These are phyloP conservation scores for Nomada ruficornis DNA, from an alignment of 2,888 invertebrate species.

Conservation along the genomic window DNA sequence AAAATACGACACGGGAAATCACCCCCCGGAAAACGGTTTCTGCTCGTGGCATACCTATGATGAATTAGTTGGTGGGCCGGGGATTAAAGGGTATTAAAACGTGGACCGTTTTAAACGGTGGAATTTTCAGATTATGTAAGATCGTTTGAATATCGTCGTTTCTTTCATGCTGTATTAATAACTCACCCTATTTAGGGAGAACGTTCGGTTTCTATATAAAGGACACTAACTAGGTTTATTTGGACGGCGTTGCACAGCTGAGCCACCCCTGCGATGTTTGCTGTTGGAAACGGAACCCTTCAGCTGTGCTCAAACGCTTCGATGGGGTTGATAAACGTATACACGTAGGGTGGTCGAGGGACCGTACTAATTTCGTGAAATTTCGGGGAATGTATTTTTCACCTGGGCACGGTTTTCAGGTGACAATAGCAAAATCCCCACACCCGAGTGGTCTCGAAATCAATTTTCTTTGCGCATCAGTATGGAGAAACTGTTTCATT, in stretches of 20 bases:
- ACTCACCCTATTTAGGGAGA: conserved; percentile 10
- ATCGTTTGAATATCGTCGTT: neutral
- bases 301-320: neutral
- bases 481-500: too few relatives aligned
- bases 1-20: conserved; percentile 23
- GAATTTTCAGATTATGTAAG: neutral
- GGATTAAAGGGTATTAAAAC: neutral
- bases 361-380: too few relatives aligned
- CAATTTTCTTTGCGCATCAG: neutral
- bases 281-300: conserved; percentile 15
- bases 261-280: conserved; percentile 6
- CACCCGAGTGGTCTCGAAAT: too few relatives aligned
- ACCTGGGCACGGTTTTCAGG: too few relatives aligned
- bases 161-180: neutral
- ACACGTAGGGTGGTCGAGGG: too few relatives aligned
- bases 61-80: neutral
- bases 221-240: conserved; percentile 8
- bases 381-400: too few relatives aligned
- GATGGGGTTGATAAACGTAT: conserved; percentile 14
- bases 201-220: neutral
- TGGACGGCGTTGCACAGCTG: neutral
- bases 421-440: too few relatives aligned
- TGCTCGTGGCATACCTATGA: too few relatives aligned
- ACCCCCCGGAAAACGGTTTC: too few relatives aligned
- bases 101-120: neutral